phyloP scores from a whole-genome alignment of 1,140 invertebrate genomes.

The Drosophila ficusphila region DNA sequence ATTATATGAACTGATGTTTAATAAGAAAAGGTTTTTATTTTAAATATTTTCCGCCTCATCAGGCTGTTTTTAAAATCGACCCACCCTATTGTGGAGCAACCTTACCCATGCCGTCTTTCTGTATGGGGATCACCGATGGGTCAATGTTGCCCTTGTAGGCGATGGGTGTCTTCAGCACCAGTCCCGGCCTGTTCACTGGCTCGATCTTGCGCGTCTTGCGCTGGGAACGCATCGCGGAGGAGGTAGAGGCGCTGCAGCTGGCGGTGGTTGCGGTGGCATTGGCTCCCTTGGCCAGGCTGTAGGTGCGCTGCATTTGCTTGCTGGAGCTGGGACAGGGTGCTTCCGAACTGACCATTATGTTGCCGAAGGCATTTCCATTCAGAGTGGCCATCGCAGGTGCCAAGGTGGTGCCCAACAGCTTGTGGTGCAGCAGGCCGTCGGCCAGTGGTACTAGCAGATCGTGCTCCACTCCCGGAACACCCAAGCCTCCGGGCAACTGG shows the following conservation, averaged over 20 bases:
- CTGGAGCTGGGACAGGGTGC: constrained; percentile 9
- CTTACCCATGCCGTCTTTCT: constrained; percentile 93
- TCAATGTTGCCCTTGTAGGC: constrained; percentile 92
- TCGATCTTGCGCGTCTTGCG: constrained; percentile 87
- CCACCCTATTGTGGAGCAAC: constrained; percentile 45
- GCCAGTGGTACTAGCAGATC: constrained; percentile 68
- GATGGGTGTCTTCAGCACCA: constrained; percentile 91
- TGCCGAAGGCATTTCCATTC: constrained; percentile 84
- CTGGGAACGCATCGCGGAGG: constrained; percentile 61
- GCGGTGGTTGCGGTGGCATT: constrained; percentile 1
- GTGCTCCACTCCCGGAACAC: constrained; percentile 46
- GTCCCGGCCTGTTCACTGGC: constrained; percentile 90
- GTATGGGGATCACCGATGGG: constrained; percentile 91
- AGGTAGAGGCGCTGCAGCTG: constrained; percentile 27
- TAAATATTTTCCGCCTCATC: neutral
- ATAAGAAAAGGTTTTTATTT: no score
- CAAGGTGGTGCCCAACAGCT: constrained; percentile 63
- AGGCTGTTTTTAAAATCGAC: no score
- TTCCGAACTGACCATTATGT: constrained; percentile 81
- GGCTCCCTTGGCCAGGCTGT: constrained; percentile 24
- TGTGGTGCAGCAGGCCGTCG: constrained; percentile 70
- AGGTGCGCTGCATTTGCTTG: constrained; percentile 79
- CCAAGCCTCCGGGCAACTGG: constrained; percentile 40
- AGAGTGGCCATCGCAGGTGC: constrained; percentile 34
- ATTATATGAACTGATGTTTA: no score